Base-by-base conservation (phyloP, 2,797 vertebrate species). In the Gymnodraco acuticeps region DNA sequence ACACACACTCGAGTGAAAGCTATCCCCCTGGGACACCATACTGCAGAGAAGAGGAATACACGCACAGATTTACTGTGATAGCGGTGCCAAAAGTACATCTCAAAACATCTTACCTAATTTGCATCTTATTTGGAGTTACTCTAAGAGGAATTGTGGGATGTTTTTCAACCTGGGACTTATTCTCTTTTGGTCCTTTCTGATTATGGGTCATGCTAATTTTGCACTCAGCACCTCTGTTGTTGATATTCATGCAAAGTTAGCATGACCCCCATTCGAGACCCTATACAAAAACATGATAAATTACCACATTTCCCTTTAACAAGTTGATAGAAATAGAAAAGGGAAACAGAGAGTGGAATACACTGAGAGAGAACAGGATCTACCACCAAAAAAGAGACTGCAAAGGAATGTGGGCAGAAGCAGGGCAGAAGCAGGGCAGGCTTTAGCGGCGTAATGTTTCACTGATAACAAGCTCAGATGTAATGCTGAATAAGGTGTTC, bases 401-500 rank as follows among this genome's bases (percentile, higher is more conserved):
- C 60, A 75, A 61, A 85, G 56, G 70, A 89, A 80, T 80, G 81
- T 82, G 60, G 45, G 60, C 65, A 78, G 65, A 88, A 88, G 74
- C 86, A 38, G 60, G 45, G 60, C 65, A 78, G 65, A 88, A 88
- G 74, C 86, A 38, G 84, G 77, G 62, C 82, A 86, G 74, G 77
- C 73, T 84, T 86, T 79, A 79, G 77, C 69, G 51, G 81, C 62
- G 76, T 81, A 90, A 87, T 90, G 88, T 90, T 91, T 90, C 86
- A 88, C 80, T 87, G 83, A 83, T 87, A 88, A 87, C 86, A 87
- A 69, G 63, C 86, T 92, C 80, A 86, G 51, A 93, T 91, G 88
- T 92, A 73, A 78, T 91, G 92, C 94, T 95, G 93, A 95, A 87
- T 94, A 93, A 94, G 93, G 87, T 77, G 80, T 94, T 94, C 87